Evolutionary conservation across 2,113 vertebrate species (phyloP), one percentile per base, ranked within the genome.

Genomic region (Pygoscelis adeliae): DNA sequence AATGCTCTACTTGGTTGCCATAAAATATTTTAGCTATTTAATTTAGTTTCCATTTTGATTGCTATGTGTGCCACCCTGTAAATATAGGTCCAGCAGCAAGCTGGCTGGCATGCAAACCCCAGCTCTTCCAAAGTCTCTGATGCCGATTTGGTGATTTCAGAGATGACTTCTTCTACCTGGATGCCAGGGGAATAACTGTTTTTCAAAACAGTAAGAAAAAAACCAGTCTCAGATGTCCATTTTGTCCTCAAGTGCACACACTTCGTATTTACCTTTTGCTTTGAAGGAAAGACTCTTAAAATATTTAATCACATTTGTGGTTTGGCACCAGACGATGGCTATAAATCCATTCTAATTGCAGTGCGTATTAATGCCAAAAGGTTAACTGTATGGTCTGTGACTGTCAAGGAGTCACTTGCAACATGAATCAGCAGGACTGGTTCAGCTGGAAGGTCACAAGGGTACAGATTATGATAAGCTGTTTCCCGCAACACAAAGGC

Each of bases 271-370:
- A 95, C 78, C 84, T 94, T 74, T 93, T 83, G 67, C 86, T 97
- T 94, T 97, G 90, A 96, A 96, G 74, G 89, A 85, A 97, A 97
- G 74, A 72, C 87, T 91, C 93, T 62, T 80, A 91, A 97, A 96
- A 94, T 87, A 95, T 96, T 94, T 96, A 83, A 96, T 96, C 94
- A 87, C 92, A 90, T 86, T 79, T 96, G 95, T 59, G 89, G 91
- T 79, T 82, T 98, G 97, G 96, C 95, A 93, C 16, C 53, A 56
- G n/a, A 61, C 4, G 5, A 69, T 22, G 80, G 96, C 93, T 93
- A 87, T 93, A 97, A 98, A 98, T 95, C 26, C 47, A 42, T 84
- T 76, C 86, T 65, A 91, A 93, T 58, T 93, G 89, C 49, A 42
- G 73, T 13, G 74, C 34, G n/a, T 61, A 29, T 55, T 58, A 87